These are phyloP conservation scores for Lasioglossum oenotherae DNA, from an alignment of 2,888 invertebrate genomes.

Conservation along the genomic window DNA sequence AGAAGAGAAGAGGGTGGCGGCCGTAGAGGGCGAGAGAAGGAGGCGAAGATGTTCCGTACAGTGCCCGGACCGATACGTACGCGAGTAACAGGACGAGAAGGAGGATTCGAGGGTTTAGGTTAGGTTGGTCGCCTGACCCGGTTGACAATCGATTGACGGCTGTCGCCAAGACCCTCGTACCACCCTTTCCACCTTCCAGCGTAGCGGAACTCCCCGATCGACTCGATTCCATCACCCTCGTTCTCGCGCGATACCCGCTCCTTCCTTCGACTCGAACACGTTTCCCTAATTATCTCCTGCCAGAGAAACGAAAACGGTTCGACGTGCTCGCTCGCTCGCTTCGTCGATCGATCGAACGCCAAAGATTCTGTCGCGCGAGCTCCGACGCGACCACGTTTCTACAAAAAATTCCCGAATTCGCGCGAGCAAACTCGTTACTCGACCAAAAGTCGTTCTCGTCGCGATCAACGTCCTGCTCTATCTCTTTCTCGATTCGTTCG, in stretches of 20 bases:
- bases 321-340: not conserved
- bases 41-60: slow-evolving; percentile 29
- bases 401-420: slow-evolving; percentile 7
- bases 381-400: not conserved
- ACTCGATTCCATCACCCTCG: slow-evolving; percentile 81
- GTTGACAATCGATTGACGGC: slow-evolving; percentile 85
- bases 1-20: not conserved
- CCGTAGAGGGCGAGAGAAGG: slow-evolving; percentile 1
- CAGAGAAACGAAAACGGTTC: slow-evolving; percentile 32
- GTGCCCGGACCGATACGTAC: slow-evolving; percentile 59
- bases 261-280: slow-evolving; percentile 66
- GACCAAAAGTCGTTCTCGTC: not conserved
- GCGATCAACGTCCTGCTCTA: not conserved
- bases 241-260: slow-evolving; percentile 76
- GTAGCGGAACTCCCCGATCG: slow-evolving; percentile 70
- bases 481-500: not conserved
- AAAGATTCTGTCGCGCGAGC: not conserved
- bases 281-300: slow-evolving; percentile 69
- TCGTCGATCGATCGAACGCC: not conserved
- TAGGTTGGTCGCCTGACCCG: slow-evolving; percentile 83
- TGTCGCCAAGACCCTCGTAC: slow-evolving; percentile 83
- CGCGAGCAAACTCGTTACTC: not conserved
- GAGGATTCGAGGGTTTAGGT: slow-evolving; percentile 75
- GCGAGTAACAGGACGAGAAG: slow-evolving; percentile 57
- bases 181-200: slow-evolving; percentile 75